Conservation (phyloP, 2,797 vertebrate genomes). For the Anomalospiza imberbis region DNA sequence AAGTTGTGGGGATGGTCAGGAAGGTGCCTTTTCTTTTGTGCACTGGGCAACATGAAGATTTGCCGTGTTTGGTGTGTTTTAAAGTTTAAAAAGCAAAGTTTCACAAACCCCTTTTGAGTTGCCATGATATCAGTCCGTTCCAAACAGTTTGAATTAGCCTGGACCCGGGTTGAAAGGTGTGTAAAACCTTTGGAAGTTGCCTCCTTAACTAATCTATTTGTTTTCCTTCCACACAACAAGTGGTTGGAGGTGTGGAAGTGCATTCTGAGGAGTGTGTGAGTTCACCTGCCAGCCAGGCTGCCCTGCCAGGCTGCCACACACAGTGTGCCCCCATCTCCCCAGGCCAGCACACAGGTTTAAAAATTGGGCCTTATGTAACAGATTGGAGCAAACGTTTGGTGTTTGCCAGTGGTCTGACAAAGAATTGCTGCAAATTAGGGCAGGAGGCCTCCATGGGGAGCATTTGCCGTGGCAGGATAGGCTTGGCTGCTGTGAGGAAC, state of each 20-base stretch:
- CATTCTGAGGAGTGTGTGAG: neutral
- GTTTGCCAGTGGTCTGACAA: constrained; percentile 51
- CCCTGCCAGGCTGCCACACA: neutral
- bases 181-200: neutral
- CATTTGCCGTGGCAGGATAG: neutral
- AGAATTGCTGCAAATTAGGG: constrained; percentile 50
- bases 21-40: neutral
- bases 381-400: constrained; percentile 38
- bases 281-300: neutral
- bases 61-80: rapidly evolving
- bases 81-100: neutral
- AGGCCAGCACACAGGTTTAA: neutral
- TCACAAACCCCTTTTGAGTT: neutral
- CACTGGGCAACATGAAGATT: rapidly evolving
- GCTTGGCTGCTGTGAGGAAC: neutral
- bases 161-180: neutral
- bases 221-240: constrained; percentile 21
- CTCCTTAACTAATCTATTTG: neutral
- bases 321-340: neutral
- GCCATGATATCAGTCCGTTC: rapidly evolving
- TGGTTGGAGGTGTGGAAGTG: constrained; percentile 2
- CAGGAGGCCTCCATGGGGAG: constrained; percentile 62
- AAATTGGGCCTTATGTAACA: constrained; percentile 46
- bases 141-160: neutral
- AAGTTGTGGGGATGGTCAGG: neutral